A percentile compares a stretch with the other conserved stretches of the same genome.
These are phyloP conservation scores for Pogonognathellus flavescens DNA, from an alignment of 1,140 invertebrate species.

Conservation along the genomic window DNA sequence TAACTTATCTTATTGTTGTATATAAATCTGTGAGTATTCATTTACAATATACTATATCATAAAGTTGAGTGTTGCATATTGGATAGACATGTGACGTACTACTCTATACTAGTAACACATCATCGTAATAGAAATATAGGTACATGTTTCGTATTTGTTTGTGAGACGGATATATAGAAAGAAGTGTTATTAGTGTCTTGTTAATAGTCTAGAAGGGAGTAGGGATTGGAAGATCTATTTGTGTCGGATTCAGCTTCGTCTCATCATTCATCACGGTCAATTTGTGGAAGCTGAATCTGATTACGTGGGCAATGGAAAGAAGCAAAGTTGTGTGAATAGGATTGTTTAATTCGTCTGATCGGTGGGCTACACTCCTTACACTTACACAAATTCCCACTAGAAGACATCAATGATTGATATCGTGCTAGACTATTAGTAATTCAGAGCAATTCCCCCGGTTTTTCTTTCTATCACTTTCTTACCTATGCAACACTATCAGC, in stretches of 20 bases:
- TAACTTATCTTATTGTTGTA: too few relatives aligned
- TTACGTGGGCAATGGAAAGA: constrained; percentile 51
- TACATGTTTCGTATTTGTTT: too few relatives aligned
- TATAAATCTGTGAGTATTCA: too few relatives aligned
- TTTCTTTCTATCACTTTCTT: constrained; percentile 44
- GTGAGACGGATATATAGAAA: too few relatives aligned
- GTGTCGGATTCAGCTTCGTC: constrained; percentile 64
- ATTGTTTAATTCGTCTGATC: constrained; percentile 63
- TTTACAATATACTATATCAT: too few relatives aligned
- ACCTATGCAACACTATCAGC: neutral
- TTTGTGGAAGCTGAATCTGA: constrained; percentile 63
- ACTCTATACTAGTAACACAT: too few relatives aligned
- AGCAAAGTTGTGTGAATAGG: constrained; percentile 61
- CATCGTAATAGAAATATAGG: too few relatives aligned
- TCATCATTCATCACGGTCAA: constrained; percentile 66
- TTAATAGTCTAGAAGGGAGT: neutral
- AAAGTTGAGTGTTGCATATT: too few relatives aligned
- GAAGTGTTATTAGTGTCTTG: too few relatives aligned
- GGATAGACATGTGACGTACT: too few relatives aligned
- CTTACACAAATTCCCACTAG: constrained; percentile 62
- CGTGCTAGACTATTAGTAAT: constrained; percentile 54
- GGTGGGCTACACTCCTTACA: constrained; percentile 35
- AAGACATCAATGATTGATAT: constrained; percentile 65
- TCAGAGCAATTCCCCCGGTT: constrained; percentile 28
- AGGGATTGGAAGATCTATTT: constrained; percentile 57